Evolutionary conservation across 1,140 invertebrate species (phyloP).

Genomic region (Armadillidium nasatum): DNA sequence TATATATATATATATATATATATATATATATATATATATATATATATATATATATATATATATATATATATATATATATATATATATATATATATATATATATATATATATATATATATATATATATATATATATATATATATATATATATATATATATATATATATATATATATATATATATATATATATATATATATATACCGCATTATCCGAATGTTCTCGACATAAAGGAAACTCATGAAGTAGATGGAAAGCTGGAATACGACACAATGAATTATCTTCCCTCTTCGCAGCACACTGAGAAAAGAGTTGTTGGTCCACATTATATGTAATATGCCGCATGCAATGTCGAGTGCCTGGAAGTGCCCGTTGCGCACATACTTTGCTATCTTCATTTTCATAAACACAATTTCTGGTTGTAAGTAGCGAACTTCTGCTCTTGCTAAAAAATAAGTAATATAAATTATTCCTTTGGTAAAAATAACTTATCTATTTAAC

Average conservation of each 20-base stretch:
- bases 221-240: background rate
- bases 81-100: slow-evolving; percentile 48
- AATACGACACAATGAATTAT: slow-evolving; percentile 79
- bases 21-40: background rate
- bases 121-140: background rate
- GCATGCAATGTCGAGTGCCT: slow-evolving; percentile 72
- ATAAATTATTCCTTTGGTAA: background rate
- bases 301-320: slow-evolving; percentile 82
- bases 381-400: slow-evolving; percentile 36
- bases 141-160: slow-evolving; percentile 16
- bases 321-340: slow-evolving; percentile 79
- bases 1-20: background rate
- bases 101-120: slow-evolving; percentile 56
- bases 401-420: slow-evolving; percentile 33
- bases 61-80: slow-evolving; percentile 6
- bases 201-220: background rate
- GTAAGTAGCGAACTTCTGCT: slow-evolving; percentile 25
- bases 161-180: slow-evolving; percentile 14
- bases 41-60: background rate
- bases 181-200: slow-evolving; percentile 4
- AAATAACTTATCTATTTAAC: background rate
- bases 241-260: slow-evolving; percentile 61
- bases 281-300: slow-evolving; percentile 83
- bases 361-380: slow-evolving; percentile 67
- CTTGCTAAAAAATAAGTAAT: background rate